These are phyloP conservation scores for Callyntrura guangdongensis DNA, from an alignment of 2,888 invertebrate species.

Conservation along the genomic window DNA sequence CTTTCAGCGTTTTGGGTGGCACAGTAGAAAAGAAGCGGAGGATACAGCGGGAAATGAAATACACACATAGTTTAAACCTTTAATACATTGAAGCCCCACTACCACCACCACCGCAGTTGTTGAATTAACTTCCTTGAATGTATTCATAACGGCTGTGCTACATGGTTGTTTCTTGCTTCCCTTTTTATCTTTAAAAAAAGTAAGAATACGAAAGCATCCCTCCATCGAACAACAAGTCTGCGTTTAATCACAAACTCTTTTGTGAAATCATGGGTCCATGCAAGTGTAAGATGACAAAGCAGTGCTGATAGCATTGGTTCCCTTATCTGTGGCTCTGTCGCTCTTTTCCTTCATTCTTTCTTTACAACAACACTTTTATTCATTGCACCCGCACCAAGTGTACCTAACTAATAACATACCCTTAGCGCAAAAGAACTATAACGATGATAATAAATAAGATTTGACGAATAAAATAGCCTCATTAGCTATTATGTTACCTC, in stretches of 20 bases:
- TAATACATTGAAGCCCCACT: too few relatives aligned
- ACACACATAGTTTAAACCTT: too few relatives aligned
- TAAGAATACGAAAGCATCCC: slow-evolving; percentile 24
- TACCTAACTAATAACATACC: slow-evolving; percentile 36
- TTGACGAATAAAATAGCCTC: slow-evolving; percentile 80
- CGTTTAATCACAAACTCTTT: slow-evolving; percentile 13
- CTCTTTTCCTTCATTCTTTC: background rate
- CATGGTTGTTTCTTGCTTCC: too few relatives aligned
- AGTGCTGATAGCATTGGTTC: background rate
- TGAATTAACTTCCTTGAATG: slow-evolving; percentile 38
- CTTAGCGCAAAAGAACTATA: slow-evolving; percentile 26
- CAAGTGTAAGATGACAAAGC: slow-evolving; percentile 19
- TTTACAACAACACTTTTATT: slow-evolving; percentile 20
- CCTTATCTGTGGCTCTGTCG: too few relatives aligned
- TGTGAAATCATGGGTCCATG: background rate
- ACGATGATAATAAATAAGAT: slow-evolving; percentile 78
- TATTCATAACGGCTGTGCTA: slow-evolving; percentile 41
- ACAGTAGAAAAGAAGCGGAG: too few relatives aligned
- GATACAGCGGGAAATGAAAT: too few relatives aligned
- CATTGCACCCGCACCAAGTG: too few relatives aligned
- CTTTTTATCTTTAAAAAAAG: slow-evolving; percentile 23
- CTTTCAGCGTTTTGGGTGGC: too few relatives aligned
- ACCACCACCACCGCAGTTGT: too few relatives aligned
- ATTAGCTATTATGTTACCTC: slow-evolving; percentile 76
- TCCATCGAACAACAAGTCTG: background rate